A percentile compares a stretch with the other conserved stretches of the same genome.
Evolutionary conservation across 1,140 invertebrate species (phyloP).

Genomic region (Theocolax elegans): DNA sequence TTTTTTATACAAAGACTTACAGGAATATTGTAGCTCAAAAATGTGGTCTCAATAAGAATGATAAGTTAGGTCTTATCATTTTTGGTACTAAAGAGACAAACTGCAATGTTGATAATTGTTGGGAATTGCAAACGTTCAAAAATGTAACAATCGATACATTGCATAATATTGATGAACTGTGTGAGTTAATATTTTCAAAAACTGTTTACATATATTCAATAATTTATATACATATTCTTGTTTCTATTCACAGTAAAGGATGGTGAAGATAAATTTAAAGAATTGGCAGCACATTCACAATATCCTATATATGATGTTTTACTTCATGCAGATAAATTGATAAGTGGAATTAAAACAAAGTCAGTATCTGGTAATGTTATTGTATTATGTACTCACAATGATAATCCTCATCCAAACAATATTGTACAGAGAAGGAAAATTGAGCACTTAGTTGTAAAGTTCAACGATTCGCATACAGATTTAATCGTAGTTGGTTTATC

Average conservation of each 20-base stretch:
- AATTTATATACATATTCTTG: background rate
- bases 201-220: background rate
- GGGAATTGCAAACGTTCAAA: slow-evolving; percentile 23
- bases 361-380: slow-evolving; percentile 1
- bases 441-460: slow-evolving; percentile 19
- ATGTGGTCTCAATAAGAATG: slow-evolving; percentile 22
- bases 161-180: slow-evolving; percentile 6
- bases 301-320: slow-evolving; percentile 21
- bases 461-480: slow-evolving; percentile 25
- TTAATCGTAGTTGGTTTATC: slow-evolving; percentile 25
- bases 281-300: background rate
- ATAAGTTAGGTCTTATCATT: slow-evolving; percentile 29
- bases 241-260: slow-evolving; percentile 12
- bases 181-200: slow-evolving; percentile 7
- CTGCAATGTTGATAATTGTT: slow-evolving; percentile 16
- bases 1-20: slow-evolving; percentile 8
- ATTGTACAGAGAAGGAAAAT: background rate
- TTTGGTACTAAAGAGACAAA: slow-evolving; percentile 22
- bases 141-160: slow-evolving; percentile 19
- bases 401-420: slow-evolving; percentile 8
- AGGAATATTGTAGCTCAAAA: slow-evolving; percentile 20
- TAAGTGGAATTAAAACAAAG: slow-evolving; percentile 1
- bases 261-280: background rate
- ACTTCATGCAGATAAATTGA: background rate
- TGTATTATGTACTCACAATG: slow-evolving; percentile 26